phyloP scores from a whole-genome alignment of 2,113 vertebrate species.

The Arvicanthis niloticus region DNA sequence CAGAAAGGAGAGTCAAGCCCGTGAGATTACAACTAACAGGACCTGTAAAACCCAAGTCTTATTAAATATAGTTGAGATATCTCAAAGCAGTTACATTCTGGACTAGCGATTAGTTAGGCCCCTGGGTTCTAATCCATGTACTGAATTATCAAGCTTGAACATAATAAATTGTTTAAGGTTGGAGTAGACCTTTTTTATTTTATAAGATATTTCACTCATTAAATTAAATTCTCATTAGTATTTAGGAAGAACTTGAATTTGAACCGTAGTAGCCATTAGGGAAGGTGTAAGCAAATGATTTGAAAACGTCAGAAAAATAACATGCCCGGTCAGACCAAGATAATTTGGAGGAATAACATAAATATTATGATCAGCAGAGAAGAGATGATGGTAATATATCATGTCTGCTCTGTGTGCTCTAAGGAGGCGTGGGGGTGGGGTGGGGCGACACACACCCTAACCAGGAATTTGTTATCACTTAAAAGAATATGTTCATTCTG shows the following conservation, averaged over 20 bases:
- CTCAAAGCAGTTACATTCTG: constrained; percentile 25
- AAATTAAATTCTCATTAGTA: neutral
- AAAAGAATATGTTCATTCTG: constrained; percentile 29
- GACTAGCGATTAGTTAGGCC: constrained; percentile 25
- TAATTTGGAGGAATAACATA: constrained; percentile 41
- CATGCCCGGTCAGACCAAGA: constrained; percentile 38
- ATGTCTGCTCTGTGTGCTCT: constrained; percentile 40
- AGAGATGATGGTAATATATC: neutral
- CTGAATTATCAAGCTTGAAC: neutral
- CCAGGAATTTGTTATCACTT: constrained; percentile 46
- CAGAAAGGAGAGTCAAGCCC: constrained; percentile 18
- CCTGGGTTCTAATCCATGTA: neutral
- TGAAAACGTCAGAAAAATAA: constrained; percentile 45
- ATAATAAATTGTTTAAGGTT: constrained; percentile 24
- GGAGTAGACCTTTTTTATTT: constrained; percentile 35
- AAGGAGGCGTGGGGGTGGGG: neutral
- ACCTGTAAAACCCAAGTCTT: neutral
- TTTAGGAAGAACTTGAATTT: constrained; percentile 37
- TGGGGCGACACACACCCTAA: neutral
- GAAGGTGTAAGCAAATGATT: constrained; percentile 33
- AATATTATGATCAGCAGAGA: constrained; percentile 17
- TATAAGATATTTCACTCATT: neutral
- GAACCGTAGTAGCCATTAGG: constrained; percentile 14
- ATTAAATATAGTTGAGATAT: constrained; percentile 47
- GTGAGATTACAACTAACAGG: constrained; percentile 2